Conservation (phyloP, 2,888 invertebrate species). For the Lepidonotus clava region DNA sequence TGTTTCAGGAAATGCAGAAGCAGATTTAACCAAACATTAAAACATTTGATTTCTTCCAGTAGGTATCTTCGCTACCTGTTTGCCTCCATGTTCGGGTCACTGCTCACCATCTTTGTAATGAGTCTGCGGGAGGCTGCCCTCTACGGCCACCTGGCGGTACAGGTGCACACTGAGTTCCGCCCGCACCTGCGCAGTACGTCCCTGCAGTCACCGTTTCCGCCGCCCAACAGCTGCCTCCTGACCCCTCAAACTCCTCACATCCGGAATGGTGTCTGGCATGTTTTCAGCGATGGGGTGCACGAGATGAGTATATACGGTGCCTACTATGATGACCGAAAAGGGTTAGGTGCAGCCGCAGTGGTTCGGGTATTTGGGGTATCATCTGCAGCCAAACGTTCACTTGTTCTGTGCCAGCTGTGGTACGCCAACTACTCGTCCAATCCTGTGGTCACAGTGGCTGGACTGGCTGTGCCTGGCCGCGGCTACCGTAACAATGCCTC, state of each 20-base stretch:
- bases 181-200: background rate
- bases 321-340: slow-evolving; percentile 46
- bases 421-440: background rate
- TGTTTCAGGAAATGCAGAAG: too few species aligned
- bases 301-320: slow-evolving; percentile 55
- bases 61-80: slow-evolving; percentile 38
- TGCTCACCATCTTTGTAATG: slow-evolving; percentile 17
- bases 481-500: slow-evolving; percentile 25
- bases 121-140: slow-evolving; percentile 16
- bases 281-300: background rate
- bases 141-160: background rate
- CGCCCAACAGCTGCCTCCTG: background rate
- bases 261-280: background rate
- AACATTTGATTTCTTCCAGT: background rate
- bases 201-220: background rate
- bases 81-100: slow-evolving; percentile 37
- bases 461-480: slow-evolving; percentile 53
- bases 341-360: background rate
- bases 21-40: too few species aligned
- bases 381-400: background rate
- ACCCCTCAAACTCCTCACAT: background rate
- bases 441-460: slow-evolving; percentile 53
- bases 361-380: slow-evolving; percentile 57
- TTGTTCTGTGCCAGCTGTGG: slow-evolving; percentile 59
- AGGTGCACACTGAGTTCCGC: background rate